Evolutionary conservation across 2,888 invertebrate species (phyloP).

Genomic region (Morpho deidamia): DNA sequence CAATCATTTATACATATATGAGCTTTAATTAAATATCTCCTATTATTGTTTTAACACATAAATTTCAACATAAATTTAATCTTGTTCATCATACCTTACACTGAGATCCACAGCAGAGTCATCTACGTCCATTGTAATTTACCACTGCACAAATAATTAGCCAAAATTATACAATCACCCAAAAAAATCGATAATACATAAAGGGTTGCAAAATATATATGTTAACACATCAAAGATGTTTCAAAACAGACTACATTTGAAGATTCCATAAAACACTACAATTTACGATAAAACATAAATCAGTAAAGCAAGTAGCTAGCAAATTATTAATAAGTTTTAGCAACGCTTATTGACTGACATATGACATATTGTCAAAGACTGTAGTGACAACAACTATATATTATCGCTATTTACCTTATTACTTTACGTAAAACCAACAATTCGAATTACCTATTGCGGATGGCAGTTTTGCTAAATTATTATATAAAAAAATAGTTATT

Average conservation of each 20-base stretch:
- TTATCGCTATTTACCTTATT: no score
- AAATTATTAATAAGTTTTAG: neutral
- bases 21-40: no score
- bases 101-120: constrained; percentile 94
- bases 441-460: no score
- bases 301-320: neutral
- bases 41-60: no score
- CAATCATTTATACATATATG: no score
- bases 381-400: constrained; percentile 9
- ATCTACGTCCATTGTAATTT: constrained; percentile 89
- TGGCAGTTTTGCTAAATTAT: no score
- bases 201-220: neutral
- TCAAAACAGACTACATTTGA: no score
- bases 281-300: no score
- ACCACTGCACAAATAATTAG: constrained; percentile 27
- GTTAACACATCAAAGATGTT: no score
- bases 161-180: constrained; percentile 27
- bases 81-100: constrained; percentile 79
- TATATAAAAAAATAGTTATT: no score
- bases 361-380: constrained; percentile 16
- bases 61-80: neutral
- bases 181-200: constrained; percentile 24
- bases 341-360: constrained; percentile 16
- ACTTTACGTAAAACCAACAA: no score
- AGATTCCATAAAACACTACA: no score